Evolutionary conservation across 2,888 invertebrate species (phyloP), one percentile per base, ranked within the genome.

Genomic region (Chrysolina americana): DNA sequence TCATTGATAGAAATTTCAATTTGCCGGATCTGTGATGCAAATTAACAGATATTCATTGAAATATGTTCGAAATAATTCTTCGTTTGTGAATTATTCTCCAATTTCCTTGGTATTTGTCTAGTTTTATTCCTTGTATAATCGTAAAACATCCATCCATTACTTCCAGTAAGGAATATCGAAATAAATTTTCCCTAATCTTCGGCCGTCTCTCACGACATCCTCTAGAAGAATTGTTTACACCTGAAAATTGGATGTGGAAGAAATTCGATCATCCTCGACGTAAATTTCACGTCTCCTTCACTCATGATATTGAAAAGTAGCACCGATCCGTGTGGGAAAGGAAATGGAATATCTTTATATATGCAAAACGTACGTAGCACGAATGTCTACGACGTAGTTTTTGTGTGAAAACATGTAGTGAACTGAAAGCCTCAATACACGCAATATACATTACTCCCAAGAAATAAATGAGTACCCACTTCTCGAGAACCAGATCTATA

Each of bases 261-360:
- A 65, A 70, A 70, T 44, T 41, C 21, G 65, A 70, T 70, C 64
- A 64, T 53, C 62, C 65, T 44, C 19, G 19, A 19, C 56, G 53
- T 69, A 44, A 70, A 64, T 28, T 50, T 48, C 53, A 21, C 53
- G 17, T 48, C 41, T 70, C 19, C 63, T 36, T 41, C 48, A 50
- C 63, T 63, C 63, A 36, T 64, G 41, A 53, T 23, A 41, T 23
- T 65, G 53, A 41, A 56, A 68, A 68, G 63, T 70, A 65, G 73
- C 28, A 36, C 36, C 75, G 81, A 81, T 80, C 80, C 81, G 75
- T 82, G 81, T 81, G 82, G 80, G 82, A 82, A 82, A 81, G 80
- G 81, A 81, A 82, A 79, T 74, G 77, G 75, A 77, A 79, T 79
- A 81, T 78, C 79, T 73, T 23, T 53, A 53, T 68, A 73, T 64